Percentiles rank a stretch among this genome's conserved stretches.
Conservation (phyloP, 2,888 invertebrate species). For the Cistogaster globosa region DNA sequence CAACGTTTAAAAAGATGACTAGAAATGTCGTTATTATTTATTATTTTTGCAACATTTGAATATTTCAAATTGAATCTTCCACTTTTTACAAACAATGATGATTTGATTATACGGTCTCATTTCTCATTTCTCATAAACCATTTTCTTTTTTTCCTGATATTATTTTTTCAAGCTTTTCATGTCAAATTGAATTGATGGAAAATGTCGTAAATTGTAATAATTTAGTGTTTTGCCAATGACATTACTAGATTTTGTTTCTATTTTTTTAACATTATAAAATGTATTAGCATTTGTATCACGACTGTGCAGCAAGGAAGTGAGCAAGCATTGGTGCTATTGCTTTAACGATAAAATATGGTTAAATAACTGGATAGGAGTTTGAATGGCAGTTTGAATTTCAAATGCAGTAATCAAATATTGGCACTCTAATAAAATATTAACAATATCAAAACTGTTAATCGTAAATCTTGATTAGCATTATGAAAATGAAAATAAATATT, state of each 20-base stretch:
- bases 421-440: constrained; percentile 32
- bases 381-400: background rate
- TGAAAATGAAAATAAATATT: constrained; percentile 58
- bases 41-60: constrained; percentile 53
- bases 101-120: constrained; percentile 66
- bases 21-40: constrained; percentile 15
- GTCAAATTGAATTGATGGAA: constrained; percentile 71
- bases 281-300: background rate
- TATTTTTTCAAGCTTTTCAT: constrained; percentile 56
- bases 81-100: constrained; percentile 68
- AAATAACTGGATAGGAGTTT: background rate
- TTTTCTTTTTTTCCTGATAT: constrained; percentile 43
- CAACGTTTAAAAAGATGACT: constrained; percentile 32
- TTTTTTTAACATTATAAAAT: constrained; percentile 29
- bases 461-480: constrained; percentile 63
- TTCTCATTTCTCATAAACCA: constrained; percentile 48
- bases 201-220: constrained; percentile 67
- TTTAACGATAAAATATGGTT: constrained; percentile 17
- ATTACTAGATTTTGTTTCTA: background rate
- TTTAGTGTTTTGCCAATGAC: constrained; percentile 52
- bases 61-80: constrained; percentile 69
- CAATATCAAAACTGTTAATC: constrained; percentile 40
- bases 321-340: constrained; percentile 18
- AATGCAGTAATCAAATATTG: constrained; percentile 28
- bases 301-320: constrained; percentile 5